Evolutionary conservation across 2,113 vertebrate genomes (phyloP).

Genomic region (Pelusios castaneus): DNA sequence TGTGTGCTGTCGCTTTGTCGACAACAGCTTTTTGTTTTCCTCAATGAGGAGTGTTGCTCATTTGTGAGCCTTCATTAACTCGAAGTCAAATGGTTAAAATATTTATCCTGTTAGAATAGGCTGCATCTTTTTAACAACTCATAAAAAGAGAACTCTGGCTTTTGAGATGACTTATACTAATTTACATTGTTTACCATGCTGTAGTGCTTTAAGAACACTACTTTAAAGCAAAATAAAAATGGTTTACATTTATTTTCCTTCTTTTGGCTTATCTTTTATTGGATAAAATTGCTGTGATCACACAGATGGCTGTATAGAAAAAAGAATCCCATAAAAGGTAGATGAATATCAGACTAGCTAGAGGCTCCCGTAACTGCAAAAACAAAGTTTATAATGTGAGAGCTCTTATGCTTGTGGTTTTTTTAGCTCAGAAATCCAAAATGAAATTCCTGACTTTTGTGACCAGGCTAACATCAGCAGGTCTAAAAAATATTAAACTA

Average conservation of each 20-base stretch:
- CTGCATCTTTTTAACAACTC: conserved; percentile 99
- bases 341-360: conserved; percentile 42
- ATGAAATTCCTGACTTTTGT: background rate
- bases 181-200: conserved; percentile 99
- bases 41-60: conserved; percentile 99
- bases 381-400: background rate
- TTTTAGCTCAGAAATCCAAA: background rate
- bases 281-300: conserved; percentile 72
- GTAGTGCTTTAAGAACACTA: conserved; percentile 98
- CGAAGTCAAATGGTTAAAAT: conserved; percentile 97
- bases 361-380: background rate
- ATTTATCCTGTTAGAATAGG: conserved; percentile 99
- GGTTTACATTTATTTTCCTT: conserved; percentile 97
- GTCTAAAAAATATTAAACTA: conserved; percentile 42
- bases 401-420: background rate
- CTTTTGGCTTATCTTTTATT: conserved; percentile 73
- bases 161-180: conserved; percentile 97
- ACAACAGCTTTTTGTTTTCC: conserved; percentile 99
- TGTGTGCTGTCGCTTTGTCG: conserved; percentile 98
- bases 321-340: conserved; percentile 31
- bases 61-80: conserved; percentile 99
- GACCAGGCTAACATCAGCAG: background rate
- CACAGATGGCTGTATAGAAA: conserved; percentile 40
- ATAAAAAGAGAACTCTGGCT: conserved; percentile 91
- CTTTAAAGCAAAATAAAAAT: conserved; percentile 96